phyloP scores from a whole-genome alignment of 2,888 invertebrate genomes.

The Caenorhabditis sp. region DNA sequence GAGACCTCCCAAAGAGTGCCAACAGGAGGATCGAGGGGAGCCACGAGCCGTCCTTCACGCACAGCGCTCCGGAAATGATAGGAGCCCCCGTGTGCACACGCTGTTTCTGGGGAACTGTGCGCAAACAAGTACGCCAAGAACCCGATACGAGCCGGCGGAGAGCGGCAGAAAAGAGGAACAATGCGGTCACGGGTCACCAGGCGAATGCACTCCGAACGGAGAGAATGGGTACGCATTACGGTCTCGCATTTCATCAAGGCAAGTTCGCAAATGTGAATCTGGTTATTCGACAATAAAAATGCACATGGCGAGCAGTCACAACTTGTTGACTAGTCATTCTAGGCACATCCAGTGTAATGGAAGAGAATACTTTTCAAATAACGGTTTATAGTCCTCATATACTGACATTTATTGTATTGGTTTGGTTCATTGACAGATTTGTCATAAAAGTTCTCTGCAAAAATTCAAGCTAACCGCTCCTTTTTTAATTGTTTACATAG shows the following conservation, averaged over 20 bases:
- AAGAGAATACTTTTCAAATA: too few species aligned
- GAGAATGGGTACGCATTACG: conserved; percentile 23
- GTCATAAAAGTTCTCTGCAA: too few species aligned
- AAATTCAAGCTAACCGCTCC: too few species aligned
- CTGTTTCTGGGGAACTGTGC: too few species aligned
- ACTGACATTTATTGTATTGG: too few species aligned
- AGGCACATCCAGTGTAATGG: too few species aligned
- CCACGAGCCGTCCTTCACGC: conserved; percentile 13
- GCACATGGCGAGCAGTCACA: too few species aligned
- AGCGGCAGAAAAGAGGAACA: conserved; percentile 9
- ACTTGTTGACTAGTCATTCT: too few species aligned
- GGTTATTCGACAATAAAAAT: too few species aligned
- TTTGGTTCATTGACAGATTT: too few species aligned
- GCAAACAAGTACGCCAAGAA: conserved; percentile 41
- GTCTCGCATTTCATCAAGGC: conserved; percentile 33
- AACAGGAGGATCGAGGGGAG: not conserved
- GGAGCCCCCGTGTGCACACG: conserved; percentile 13
- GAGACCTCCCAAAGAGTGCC: conserved; percentile 1
- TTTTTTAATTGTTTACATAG: too few species aligned
- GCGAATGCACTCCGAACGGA: not conserved
- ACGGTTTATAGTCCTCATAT: too few species aligned
- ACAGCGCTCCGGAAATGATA: not conserved
- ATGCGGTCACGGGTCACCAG: conserved; percentile 46
- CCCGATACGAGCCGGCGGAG: conserved; percentile 12
- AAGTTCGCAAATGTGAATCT: not conserved